Base-by-base conservation (phyloP, 2,888 invertebrate species). In the Drosophila sordidula region DNA sequence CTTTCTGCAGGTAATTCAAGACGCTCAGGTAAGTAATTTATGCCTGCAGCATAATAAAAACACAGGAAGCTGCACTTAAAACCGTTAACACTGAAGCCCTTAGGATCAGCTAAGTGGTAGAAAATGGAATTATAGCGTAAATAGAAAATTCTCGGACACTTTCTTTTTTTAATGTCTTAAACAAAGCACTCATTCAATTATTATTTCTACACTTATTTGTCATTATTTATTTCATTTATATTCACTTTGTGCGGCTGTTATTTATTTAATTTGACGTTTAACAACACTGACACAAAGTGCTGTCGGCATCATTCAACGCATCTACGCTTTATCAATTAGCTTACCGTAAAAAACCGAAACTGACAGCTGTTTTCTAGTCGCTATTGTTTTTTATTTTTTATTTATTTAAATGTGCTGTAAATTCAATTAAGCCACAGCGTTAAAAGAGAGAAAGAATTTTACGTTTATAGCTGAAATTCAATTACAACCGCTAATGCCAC, bases 401-500 rank as follows among this genome's bases (percentile, higher is more conserved):
- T 69, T 44, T 38, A 71, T 75, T 79, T 42, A 58, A 78, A 85
- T 65, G 54, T 65, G 47, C 49, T 55, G 55, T 61, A 77, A 83
- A 88, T 86, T 86, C 70, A 83, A 86, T 88, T 67, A 83, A 58
- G 61, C 69, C 59, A 34, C 36, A 44, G 52, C 38, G 39, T 34
- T 58, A 45, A 22, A 61, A 51, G 58, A 59, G 59, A 14, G 63
- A 42, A 26, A 62, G 41, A 29, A 29, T 29, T 64, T 51, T 39
- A 25, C 55, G 41, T 67, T 67, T 71, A 66, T 72, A 49, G 69
- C 75, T 63, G 63, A 78, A 88, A 79, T 85, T 85, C 87, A 85
- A 85, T 87, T 89, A 87, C 76, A 87, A 89, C 90, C 87, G 71
- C 87, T 89, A 87, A 87, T 87, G 80, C 88, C 86, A 87, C 75